A percentile compares a stretch with the other conserved stretches of the same genome.
Evolutionary conservation across 1,140 invertebrate species (phyloP).

Genomic region (Dysdera silvatica): DNA sequence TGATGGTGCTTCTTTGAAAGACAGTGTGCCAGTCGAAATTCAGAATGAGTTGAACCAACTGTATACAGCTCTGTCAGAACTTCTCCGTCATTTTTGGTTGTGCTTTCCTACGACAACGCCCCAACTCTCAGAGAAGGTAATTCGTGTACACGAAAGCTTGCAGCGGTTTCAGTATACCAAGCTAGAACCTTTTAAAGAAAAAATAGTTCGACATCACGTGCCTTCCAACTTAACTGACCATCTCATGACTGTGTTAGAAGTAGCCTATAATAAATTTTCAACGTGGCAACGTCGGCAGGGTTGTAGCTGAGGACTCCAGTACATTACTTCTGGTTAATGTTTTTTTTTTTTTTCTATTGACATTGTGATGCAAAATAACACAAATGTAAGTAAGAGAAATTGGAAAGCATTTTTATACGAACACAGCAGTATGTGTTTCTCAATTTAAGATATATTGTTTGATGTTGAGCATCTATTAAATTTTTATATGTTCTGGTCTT

Average conservation of each 20-base stretch:
- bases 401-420: too few relatives aligned
- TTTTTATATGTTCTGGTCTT: too few relatives aligned
- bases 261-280: conserved; percentile 71
- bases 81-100: conserved; percentile 86
- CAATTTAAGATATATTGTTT: too few relatives aligned
- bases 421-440: too few relatives aligned
- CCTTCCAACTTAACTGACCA: conserved; percentile 65
- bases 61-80: conserved; percentile 75
- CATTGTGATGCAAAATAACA: too few relatives aligned
- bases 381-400: too few relatives aligned
- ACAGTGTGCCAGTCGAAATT: conserved; percentile 69
- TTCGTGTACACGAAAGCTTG: conserved; percentile 75
- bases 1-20: conserved; percentile 66
- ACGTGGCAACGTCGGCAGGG: conserved; percentile 57
- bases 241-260: conserved; percentile 70
- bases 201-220: conserved; percentile 35
- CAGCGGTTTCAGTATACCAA: conserved; percentile 78
- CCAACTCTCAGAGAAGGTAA: conserved; percentile 64
- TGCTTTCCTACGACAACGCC: conserved; percentile 81
- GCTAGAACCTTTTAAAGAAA: conserved; percentile 56
- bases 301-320: conserved; percentile 15
- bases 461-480: too few relatives aligned
- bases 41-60: conserved; percentile 72
- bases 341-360: too few relatives aligned
- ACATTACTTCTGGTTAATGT: too few relatives aligned